Percentiles rank a stretch among this genome's conserved stretches.
phyloP scores from a whole-genome alignment of 2,113 vertebrate genomes.

The Capra hircus region DNA sequence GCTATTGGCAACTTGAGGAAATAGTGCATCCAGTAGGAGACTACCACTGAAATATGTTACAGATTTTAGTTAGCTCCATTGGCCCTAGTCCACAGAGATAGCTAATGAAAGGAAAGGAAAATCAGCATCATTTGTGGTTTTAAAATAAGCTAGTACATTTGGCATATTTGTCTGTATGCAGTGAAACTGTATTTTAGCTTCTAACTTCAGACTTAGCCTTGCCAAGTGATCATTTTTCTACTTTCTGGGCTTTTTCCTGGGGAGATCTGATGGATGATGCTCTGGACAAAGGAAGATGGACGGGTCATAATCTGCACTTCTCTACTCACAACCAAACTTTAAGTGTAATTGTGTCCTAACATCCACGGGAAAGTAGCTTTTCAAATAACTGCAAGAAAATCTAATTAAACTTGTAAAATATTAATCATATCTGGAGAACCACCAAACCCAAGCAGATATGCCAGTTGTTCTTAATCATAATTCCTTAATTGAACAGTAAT shows the following conservation, averaged over 20 bases:
- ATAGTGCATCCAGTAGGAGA: background rate
- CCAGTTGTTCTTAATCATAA: background rate
- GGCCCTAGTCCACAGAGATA: background rate
- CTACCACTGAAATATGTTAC: background rate
- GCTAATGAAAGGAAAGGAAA: background rate
- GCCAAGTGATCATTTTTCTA: background rate
- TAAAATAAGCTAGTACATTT: background rate
- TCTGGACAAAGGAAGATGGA: background rate
- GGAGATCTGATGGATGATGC: background rate
- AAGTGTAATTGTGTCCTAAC: background rate
- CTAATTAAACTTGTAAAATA: constrained; percentile 22
- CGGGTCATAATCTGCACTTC: background rate
- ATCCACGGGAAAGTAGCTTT: background rate
- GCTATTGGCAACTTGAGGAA: background rate
- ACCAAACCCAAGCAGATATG: background rate
- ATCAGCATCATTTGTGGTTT: background rate
- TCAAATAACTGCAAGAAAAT: constrained; percentile 31
- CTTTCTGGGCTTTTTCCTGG: background rate
- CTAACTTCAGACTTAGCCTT: background rate
- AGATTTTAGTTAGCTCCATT: background rate
- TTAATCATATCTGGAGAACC: constrained; percentile 28
- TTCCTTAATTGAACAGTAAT: constrained; percentile 1
- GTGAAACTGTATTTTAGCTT: background rate
- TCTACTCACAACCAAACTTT: background rate
- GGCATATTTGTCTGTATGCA: background rate